Conservation (phyloP, 2,113 vertebrate genomes). For the Bucco capensis region DNA sequence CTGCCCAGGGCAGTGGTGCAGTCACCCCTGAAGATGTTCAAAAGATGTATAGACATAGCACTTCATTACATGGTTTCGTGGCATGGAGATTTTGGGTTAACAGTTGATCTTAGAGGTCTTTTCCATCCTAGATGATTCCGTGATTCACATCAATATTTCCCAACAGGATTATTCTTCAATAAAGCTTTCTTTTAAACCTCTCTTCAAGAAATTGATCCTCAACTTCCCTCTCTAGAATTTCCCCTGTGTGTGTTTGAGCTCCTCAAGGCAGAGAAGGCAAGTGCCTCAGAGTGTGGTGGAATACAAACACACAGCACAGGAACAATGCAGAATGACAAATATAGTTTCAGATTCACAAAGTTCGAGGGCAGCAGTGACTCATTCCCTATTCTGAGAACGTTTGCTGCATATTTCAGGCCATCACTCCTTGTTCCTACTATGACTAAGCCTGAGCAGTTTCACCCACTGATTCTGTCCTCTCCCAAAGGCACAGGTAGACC, state of each 20-base stretch:
- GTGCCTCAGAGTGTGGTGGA: not conserved
- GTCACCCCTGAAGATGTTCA: no score
- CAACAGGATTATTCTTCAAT: not conserved
- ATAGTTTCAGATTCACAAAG: slow-evolving; percentile 35
- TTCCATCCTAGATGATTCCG: no score
- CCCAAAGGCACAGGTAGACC: not conserved
- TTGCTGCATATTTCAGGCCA: slow-evolving; percentile 33
- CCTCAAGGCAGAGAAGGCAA: not conserved
- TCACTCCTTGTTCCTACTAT: not conserved
- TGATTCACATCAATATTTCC: not conserved
- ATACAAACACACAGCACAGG: not conserved
- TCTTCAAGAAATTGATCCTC: not conserved
- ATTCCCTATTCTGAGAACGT: slow-evolving; percentile 39
- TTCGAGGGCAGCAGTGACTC: slow-evolving; percentile 50
- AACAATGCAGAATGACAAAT: slow-evolving; percentile 52
- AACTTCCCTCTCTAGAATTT: not conserved
- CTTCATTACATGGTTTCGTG: no score
- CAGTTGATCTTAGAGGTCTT: no score
- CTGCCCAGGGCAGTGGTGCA: no score
- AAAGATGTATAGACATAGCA: no score
- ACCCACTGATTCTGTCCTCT: not conserved
- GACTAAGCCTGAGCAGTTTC: slow-evolving; percentile 16
- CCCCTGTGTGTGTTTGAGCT: not conserved
- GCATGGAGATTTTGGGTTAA: no score
- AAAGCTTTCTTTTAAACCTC: not conserved